Evolutionary conservation across 2,888 invertebrate genomes (phyloP).

Genomic region (Arctia plantaginis): DNA sequence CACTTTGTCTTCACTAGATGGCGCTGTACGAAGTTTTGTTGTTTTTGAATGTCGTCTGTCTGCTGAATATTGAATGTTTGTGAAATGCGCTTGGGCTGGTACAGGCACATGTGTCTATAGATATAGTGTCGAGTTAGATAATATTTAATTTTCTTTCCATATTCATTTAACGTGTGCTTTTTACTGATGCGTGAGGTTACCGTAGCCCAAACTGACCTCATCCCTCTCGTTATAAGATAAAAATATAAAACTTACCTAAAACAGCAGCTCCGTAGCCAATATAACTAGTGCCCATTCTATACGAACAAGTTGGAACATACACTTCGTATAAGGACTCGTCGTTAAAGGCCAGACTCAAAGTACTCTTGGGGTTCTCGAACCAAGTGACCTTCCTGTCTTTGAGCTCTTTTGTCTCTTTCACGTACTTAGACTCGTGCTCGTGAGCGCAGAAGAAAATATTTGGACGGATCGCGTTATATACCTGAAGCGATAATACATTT

Average conservation of each 20-base stretch:
- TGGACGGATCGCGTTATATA: slow-evolving; percentile 86
- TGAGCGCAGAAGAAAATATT: slow-evolving; percentile 88
- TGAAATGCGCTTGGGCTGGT: too few relatives aligned
- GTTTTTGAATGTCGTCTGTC: too few relatives aligned
- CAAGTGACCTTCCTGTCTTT: slow-evolving; percentile 53
- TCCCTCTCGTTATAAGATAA: background rate
- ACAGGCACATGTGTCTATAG: too few relatives aligned
- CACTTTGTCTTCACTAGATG: background rate
- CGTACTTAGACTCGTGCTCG: slow-evolving; percentile 89
- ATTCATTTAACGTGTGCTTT: too few relatives aligned
- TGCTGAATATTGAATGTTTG: too few relatives aligned
- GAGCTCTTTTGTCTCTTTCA: slow-evolving; percentile 69
- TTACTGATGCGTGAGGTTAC: too few relatives aligned
- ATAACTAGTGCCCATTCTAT: slow-evolving; percentile 96
- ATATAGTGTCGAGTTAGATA: too few relatives aligned
- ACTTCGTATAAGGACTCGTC: slow-evolving; percentile 89
- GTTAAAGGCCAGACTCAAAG: slow-evolving; percentile 60
- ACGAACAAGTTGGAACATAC: slow-evolving; percentile 97
- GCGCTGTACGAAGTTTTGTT: background rate
- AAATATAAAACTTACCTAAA: slow-evolving; percentile 89
- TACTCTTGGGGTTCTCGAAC: slow-evolving; percentile 54
- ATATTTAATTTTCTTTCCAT: too few relatives aligned
- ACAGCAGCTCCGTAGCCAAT: slow-evolving; percentile 95
- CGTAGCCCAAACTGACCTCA: too few relatives aligned
- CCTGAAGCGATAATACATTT: slow-evolving; percentile 76